Evolutionary conservation across 2,797 vertebrate genomes (phyloP).

Genomic region (Heliangelus exortis): DNA sequence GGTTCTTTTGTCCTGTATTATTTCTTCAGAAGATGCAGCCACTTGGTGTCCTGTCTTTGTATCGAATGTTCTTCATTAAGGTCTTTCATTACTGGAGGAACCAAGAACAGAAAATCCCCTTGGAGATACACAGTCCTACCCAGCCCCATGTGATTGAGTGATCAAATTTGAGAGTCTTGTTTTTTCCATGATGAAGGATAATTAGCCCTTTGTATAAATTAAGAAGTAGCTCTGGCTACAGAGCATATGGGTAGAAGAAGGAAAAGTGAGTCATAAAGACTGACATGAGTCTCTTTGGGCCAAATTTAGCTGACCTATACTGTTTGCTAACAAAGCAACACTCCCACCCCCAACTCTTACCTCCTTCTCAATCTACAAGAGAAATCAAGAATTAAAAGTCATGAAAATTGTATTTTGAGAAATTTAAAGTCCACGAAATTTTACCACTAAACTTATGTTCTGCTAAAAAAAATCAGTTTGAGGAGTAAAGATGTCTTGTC

Average conservation of each 20-base stretch:
- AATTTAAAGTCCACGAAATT: not conserved
- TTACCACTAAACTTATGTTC: not conserved
- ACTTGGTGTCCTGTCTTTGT: not conserved
- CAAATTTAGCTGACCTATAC: conserved; percentile 51
- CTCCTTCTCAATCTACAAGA: not conserved
- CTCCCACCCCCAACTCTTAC: not conserved
- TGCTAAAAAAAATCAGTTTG: not conserved
- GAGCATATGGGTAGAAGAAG: conserved; percentile 7
- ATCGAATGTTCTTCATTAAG: not conserved
- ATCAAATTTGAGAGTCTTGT: not conserved
- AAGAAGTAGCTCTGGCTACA: not conserved
- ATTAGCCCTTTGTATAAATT: not conserved
- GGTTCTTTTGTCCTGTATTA: not conserved
- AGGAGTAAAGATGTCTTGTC: not conserved
- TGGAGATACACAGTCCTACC: not conserved
- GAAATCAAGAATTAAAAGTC: not conserved
- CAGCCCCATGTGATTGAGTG: not conserved
- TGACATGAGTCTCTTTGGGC: not conserved
- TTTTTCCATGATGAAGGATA: not conserved
- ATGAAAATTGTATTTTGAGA: not conserved
- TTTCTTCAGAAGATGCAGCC: not conserved
- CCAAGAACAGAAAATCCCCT: not conserved
- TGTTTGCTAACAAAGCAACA: not conserved
- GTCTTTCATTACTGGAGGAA: not conserved
- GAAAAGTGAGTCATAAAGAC: conserved; percentile 31